Conservation (phyloP, 2,797 vertebrate genomes). For the Coregonus sp. region DNA sequence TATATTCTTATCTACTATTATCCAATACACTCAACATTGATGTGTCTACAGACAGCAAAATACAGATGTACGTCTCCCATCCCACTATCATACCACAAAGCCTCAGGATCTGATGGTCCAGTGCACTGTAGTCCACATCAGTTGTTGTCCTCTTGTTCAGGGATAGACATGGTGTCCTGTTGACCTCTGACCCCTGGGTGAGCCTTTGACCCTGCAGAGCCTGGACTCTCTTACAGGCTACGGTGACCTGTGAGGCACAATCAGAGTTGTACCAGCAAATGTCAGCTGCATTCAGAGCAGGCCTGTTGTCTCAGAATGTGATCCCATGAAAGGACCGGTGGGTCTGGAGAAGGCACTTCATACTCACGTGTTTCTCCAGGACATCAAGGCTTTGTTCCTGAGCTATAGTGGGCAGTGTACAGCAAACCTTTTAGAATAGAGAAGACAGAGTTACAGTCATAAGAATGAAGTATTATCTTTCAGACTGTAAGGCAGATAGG, state of each 20-base stretch:
- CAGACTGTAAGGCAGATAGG: background rate
- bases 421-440: conserved; percentile 66
- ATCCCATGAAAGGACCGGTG: background rate
- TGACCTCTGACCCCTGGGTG: conserved; percentile 48
- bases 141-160: background rate
- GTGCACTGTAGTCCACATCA: conserved; percentile 46
- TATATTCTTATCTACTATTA: background rate
- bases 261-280: background rate
- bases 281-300: background rate
- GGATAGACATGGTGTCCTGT: conserved; percentile 45
- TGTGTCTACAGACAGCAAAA: background rate
- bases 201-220: conserved; percentile 65
- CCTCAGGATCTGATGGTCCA: conserved; percentile 74
- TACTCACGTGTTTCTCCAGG: conserved; percentile 72
- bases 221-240: conserved; percentile 71
- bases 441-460: background rate
- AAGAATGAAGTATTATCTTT: background rate
- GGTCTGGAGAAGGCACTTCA: background rate
- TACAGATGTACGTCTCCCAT: background rate
- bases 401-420: conserved; percentile 63
- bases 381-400: conserved; percentile 68
- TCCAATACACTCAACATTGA: background rate
- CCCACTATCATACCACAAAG: conserved; percentile 70
- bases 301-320: background rate
- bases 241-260: conserved; percentile 63